Evolutionary conservation across 2,888 invertebrate species (phyloP), one percentile per base, ranked within the genome.

Genomic region (Tethea ocularis): DNA sequence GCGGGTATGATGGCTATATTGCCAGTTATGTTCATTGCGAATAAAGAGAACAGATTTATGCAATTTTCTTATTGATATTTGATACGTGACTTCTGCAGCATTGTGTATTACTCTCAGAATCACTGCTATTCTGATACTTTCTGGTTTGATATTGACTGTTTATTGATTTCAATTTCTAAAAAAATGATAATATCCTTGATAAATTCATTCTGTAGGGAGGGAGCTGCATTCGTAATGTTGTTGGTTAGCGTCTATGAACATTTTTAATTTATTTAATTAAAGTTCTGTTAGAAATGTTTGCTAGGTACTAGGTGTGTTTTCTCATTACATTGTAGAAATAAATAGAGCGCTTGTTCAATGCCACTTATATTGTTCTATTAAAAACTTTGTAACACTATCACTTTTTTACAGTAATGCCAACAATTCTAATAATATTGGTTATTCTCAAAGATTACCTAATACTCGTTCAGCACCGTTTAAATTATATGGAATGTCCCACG

Each of bases 1-100:
- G 78, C 63, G 79, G 68, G 73, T 79, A 79, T 78, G 73, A 76
- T 66, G 68, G 62, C 72, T 63, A 67, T 78, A 81, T 77, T 75
- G 76, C 64, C 51, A 71, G 69, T 46, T 20, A 46, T 1, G 20
- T 46, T 46, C 46, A 74, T 77, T 64, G 61, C 61, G 64, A 67
- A 73, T 70, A 72, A 76, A 74, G 70, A 66, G 71, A 69, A 72
- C 71, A 74, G 76, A 81, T 72, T 72, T 72, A 52, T 51, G 51
- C 10, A 51, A 51, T 57, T 52, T 41, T 52, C 29, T 57, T 56
- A 29, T 60, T 57, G 57, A 57, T 64, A 68, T 63, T 65, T 61
- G 61, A 67, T 69, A 66, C 61, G 51, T 61, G 64, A 66, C 63
- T 65, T 54, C 57, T 41, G 20, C 61, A 56, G 15, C 65, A 60